Conservation (phyloP, 2,113 vertebrate genomes). For the Edolisoma coerulescens region DNA sequence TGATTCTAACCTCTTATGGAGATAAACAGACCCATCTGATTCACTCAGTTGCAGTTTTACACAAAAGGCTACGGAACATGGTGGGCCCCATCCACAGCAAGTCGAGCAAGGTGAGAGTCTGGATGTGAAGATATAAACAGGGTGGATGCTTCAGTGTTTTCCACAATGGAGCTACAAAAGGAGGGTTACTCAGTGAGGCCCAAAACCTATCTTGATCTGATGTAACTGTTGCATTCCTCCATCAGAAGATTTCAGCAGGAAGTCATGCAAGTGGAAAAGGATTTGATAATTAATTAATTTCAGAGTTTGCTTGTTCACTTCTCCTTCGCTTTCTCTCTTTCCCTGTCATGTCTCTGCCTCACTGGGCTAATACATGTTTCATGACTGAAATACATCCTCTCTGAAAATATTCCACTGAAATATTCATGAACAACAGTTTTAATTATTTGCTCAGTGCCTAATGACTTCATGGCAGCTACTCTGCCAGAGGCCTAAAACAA, state of each 20-base stretch:
- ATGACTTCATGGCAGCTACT: background rate
- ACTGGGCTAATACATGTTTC: background rate
- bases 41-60: background rate
- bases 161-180: background rate
- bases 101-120: background rate
- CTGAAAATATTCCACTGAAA: background rate
- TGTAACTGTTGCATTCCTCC: background rate
- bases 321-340: background rate
- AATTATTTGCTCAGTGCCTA: slow-evolving; percentile 1
- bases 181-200: background rate
- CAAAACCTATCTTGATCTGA: background rate
- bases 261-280: background rate
- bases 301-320: background rate
- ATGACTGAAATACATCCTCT: background rate
- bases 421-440: slow-evolving; percentile 3
- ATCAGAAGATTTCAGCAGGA: background rate
- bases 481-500: background rate
- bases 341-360: background rate
- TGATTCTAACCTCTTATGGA: rapidly evolving
- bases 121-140: background rate
- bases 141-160: background rate
- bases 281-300: background rate
- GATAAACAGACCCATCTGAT: background rate
- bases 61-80: background rate
- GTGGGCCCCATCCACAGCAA: background rate